Evolutionary conservation across 35 echinoderm and acorn worm species (phyloP).

Genomic region (Hemicentrotus pulcherrimus): DNA sequence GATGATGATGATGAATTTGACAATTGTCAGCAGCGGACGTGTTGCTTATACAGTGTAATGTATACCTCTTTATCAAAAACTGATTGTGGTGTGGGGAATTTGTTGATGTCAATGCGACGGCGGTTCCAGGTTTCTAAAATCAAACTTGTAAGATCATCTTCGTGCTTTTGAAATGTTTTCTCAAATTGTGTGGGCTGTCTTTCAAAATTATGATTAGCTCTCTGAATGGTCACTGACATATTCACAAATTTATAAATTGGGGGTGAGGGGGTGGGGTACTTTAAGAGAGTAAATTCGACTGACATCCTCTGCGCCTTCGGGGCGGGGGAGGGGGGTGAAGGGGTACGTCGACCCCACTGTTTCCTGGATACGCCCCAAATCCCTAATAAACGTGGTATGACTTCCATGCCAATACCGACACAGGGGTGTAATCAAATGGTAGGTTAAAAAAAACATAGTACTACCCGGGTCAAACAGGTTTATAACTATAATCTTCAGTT

Average conservation of each 20-base stretch:
- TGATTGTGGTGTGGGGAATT: background rate
- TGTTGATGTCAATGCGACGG: background rate
- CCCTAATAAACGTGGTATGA: too few relatives aligned
- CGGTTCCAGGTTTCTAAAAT: background rate
- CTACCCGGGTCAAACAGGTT: too few relatives aligned
- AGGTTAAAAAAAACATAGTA: too few relatives aligned
- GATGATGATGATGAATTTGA: background rate
- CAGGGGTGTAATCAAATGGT: too few relatives aligned
- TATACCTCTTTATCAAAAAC: background rate
- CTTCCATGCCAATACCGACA: too few relatives aligned
- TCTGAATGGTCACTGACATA: background rate
- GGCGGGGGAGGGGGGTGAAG: too few relatives aligned
- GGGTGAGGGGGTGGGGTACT: too few relatives aligned
- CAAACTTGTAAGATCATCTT: background rate
- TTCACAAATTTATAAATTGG: background rate
- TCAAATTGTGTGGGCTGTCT: background rate
- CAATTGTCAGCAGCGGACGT: slow-evolving; percentile 9
- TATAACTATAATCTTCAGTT: too few relatives aligned
- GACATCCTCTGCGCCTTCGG: too few relatives aligned
- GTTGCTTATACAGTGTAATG: background rate
- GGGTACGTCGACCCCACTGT: too few relatives aligned
- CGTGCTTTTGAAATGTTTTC: background rate
- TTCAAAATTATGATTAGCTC: background rate
- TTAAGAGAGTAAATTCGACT: too few relatives aligned
- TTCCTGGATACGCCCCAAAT: too few relatives aligned